Evolutionary conservation across 1,140 invertebrate genomes (phyloP).

Genomic region (Lucilia cuprina): DNA sequence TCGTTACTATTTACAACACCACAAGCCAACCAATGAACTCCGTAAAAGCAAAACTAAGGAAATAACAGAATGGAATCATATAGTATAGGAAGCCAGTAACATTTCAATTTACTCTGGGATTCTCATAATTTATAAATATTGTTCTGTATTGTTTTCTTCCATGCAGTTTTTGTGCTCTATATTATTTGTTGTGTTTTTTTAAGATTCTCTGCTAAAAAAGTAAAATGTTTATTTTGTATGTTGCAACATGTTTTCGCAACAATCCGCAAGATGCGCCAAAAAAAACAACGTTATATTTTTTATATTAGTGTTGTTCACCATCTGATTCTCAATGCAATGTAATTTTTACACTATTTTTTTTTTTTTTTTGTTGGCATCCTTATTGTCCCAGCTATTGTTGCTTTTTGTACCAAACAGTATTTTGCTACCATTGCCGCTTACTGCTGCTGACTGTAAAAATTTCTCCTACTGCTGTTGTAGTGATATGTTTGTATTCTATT

Average conservation of each 20-base stretch:
- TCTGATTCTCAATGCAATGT: neutral
- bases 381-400: neutral
- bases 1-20: too few species aligned
- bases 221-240: neutral
- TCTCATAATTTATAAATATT: slow-evolving; percentile 30
- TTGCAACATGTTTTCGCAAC: neutral
- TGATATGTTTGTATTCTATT: slow-evolving; percentile 11
- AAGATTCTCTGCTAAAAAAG: neutral
- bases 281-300: too few species aligned
- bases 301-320: neutral
- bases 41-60: neutral
- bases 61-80: slow-evolving; percentile 15
- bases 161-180: neutral
- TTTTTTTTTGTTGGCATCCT: neutral
- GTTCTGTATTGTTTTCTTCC: neutral
- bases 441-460: neutral
- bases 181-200: neutral
- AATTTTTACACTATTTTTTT: neutral
- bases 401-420: neutral
- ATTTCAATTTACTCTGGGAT: slow-evolving; percentile 22
- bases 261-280: neutral
- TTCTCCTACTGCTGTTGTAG: neutral
- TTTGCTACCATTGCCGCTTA: neutral
- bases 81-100: slow-evolving; percentile 17
- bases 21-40: neutral